These are phyloP conservation scores for Peucedramus taeniatus DNA, from an alignment of 2,113 vertebrate genomes.

Conservation along the genomic window DNA sequence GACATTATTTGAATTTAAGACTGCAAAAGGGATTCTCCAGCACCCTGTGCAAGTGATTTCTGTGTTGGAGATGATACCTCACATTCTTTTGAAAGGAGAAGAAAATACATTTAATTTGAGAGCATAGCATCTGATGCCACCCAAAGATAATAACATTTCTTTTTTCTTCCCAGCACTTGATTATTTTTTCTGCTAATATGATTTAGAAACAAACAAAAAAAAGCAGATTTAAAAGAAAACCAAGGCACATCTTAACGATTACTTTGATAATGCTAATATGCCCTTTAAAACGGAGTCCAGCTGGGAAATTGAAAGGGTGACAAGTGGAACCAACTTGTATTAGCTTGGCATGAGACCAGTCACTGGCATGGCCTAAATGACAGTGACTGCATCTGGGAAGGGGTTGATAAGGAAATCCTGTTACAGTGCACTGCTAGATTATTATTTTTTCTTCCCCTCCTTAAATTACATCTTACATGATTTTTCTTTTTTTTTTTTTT, in stretches of 20 bases:
- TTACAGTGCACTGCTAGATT: conserved; percentile 46
- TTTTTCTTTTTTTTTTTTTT: conserved; percentile 35
- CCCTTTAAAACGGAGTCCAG: conserved; percentile 73
- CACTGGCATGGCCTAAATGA: conserved; percentile 68
- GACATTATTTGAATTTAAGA: background rate
- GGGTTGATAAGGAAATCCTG: conserved; percentile 78
- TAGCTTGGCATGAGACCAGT: conserved; percentile 70
- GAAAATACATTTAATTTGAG: background rate
- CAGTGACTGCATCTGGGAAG: conserved; percentile 71
- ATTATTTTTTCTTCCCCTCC: background rate
- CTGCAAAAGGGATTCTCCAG: background rate
- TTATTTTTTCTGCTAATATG: conserved; percentile 31
- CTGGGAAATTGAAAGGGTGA: conserved; percentile 77
- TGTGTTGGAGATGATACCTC: background rate
- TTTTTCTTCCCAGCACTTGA: conserved; percentile 52
- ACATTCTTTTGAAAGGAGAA: background rate
- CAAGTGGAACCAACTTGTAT: conserved; percentile 77
- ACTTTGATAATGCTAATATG: conserved; percentile 75
- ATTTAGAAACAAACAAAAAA: conserved; percentile 51
- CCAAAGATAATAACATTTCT: conserved; percentile 33
- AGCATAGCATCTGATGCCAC: conserved; percentile 20
- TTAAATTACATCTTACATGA: conserved; percentile 59
- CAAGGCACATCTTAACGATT: conserved; percentile 65
- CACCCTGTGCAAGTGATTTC: background rate
- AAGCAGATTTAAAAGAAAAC: conserved; percentile 30